These are phyloP conservation scores for Nomada goodeniana DNA, from an alignment of 2,888 invertebrate species.

Conservation along the genomic window DNA sequence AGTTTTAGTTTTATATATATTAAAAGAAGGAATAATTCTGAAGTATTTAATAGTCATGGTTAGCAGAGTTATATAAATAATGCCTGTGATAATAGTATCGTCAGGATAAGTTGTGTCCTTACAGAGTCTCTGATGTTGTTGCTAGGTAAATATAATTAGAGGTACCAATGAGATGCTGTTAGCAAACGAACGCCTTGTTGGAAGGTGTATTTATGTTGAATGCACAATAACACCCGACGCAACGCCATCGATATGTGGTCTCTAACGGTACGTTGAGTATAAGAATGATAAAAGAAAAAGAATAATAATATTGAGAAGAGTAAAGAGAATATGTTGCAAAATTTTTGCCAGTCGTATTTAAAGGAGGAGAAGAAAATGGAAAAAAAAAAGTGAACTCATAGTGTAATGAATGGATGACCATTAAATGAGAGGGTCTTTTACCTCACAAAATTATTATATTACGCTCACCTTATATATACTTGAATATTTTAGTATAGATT, in stretches of 20 bases:
- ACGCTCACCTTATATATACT: slow-evolving; percentile 83
- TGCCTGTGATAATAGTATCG: slow-evolving; percentile 90
- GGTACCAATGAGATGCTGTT: slow-evolving; percentile 57
- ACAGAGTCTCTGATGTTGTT: slow-evolving; percentile 86
- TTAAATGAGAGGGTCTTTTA: slow-evolving; percentile 81
- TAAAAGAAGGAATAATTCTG: slow-evolving; percentile 76
- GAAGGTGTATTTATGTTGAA: slow-evolving; percentile 75
- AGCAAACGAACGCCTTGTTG: slow-evolving; percentile 57
- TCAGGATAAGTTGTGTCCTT: slow-evolving; percentile 90
- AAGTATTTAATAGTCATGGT: slow-evolving; percentile 83
- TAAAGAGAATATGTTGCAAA: slow-evolving; percentile 73
- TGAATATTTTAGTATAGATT: slow-evolving; percentile 85
- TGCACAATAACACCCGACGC: slow-evolving; percentile 75
- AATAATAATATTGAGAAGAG: slow-evolving; percentile 27
- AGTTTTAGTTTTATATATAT: slow-evolving; percentile 81
- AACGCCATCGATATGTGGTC: slow-evolving; percentile 66
- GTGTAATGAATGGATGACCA: slow-evolving; percentile 78
- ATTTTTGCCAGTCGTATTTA: slow-evolving; percentile 76
- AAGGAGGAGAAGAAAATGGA: slow-evolving; percentile 48
- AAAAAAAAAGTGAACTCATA: slow-evolving; percentile 73
- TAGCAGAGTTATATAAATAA: slow-evolving; percentile 85
- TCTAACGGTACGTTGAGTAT: slow-evolving; percentile 75
- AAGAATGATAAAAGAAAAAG: slow-evolving; percentile 57
- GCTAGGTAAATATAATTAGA: slow-evolving; percentile 82
- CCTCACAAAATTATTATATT: slow-evolving; percentile 83